Base-by-base conservation (phyloP, 2,797 vertebrate species). In the Onychomys arenicola region DNA sequence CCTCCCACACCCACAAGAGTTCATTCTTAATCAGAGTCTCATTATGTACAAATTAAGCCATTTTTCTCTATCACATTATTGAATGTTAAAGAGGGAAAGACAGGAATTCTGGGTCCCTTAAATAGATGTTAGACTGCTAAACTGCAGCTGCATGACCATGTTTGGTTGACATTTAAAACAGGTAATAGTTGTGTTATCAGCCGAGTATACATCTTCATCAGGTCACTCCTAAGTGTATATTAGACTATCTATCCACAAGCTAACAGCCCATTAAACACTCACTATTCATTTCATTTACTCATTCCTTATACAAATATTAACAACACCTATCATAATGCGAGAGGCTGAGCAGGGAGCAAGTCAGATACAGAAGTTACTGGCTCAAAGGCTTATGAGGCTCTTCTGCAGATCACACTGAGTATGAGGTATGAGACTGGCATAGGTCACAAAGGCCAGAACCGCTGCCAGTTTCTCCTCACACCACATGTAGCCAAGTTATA, bases 21-120 rank as follows among this genome's bases (percentile, higher is more conserved):
- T 75, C 32, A 40, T 57, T 90, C 82, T 96, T 49, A 87, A 21
- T 55, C 77, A 82, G 88, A 1, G 7, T 69, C 13, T 71, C 27
- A 3, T 87, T 91, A 92, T 67, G 5, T 67, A 67, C n/a, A 71
- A 49, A 11, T 92, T 93, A 93, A 63, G 90, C 55, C 7, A 29
- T 75, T 76, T 67, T 49, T 21, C 63, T 90, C 23, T 0, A 6
- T 77, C 61, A 89, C 3, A 37, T n/a, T 25, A 34, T 57, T 83
- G 61, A 92, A 57, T 96, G 52, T 86, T 49, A 95, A 75, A 10
- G 52, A n/a, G 23, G 0, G 0, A 95, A 95, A 97, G 61, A 34
- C 49, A 86, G 32, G 88, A 43, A 34, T 73, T 75, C n/a, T 32
- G 29, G 37, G 82, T 92, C 67, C 93, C 76, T 84, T 92, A 69